Percentiles rank a stretch among this genome's conserved stretches.
Conservation (phyloP, 2,888 invertebrate species). For the Cheilosia scutellata region DNA sequence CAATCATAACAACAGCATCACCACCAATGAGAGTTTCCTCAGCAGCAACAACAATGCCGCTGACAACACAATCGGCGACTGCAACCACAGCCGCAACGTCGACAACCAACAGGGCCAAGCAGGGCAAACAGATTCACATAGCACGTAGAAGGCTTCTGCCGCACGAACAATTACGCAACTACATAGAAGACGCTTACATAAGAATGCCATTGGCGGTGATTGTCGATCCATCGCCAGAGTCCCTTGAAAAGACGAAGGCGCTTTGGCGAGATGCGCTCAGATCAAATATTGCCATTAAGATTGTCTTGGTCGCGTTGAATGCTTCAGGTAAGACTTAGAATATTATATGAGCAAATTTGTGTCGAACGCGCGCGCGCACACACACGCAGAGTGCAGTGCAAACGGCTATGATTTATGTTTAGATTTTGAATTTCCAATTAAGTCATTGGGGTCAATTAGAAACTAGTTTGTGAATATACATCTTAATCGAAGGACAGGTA, state of each 20-base stretch:
- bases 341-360: constrained; percentile 19
- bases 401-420: constrained; percentile 37
- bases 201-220: constrained; percentile 84
- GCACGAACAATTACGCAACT: constrained; percentile 83
- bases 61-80: constrained; percentile 53
- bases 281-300: constrained; percentile 83
- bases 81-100: constrained; percentile 76
- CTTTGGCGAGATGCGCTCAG: constrained; percentile 83
- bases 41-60: constrained; percentile 64
- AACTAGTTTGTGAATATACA: constrained; percentile 58
- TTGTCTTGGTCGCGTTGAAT: constrained; percentile 83
- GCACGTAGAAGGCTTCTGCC: constrained; percentile 80
- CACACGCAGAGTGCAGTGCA: neutral
- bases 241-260: constrained; percentile 82
- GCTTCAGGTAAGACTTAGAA: constrained; percentile 80
- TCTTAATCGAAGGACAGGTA: constrained; percentile 60
- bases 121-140: constrained; percentile 81
- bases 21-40: constrained; percentile 64
- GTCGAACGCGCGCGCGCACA: neutral
- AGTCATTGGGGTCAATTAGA: constrained; percentile 69
- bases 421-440: constrained; percentile 57
- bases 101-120: constrained; percentile 77
- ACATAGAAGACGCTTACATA: constrained; percentile 83
- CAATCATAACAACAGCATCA: constrained; percentile 50
- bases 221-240: constrained; percentile 82